Conservation (phyloP, 2,888 invertebrate species). For the Parnassius mnemosyne region DNA sequence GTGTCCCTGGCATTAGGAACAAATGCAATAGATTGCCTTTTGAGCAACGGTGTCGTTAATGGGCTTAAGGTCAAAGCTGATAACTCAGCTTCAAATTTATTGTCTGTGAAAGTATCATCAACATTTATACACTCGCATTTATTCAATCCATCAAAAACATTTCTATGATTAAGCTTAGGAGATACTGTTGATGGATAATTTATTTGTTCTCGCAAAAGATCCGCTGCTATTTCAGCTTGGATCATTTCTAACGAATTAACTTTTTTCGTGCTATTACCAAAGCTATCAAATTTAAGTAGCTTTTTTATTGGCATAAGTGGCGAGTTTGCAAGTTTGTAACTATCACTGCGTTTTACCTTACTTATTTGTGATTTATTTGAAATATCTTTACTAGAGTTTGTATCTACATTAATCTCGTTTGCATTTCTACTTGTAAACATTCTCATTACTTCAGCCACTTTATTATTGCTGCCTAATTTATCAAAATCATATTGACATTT, state of each 20-base stretch:
- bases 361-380: constrained; percentile 50
- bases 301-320: constrained; percentile 84
- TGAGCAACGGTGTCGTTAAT: constrained; percentile 64
- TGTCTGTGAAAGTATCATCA: constrained; percentile 46
- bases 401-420: constrained; percentile 35
- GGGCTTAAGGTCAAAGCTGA: constrained; percentile 70
- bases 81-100: constrained; percentile 65
- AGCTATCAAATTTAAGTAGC: constrained; percentile 75
- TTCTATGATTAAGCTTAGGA: constrained; percentile 72
- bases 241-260: constrained; percentile 78
- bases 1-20: constrained; percentile 64
- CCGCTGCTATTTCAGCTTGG: constrained; percentile 82
- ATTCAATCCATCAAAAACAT: constrained; percentile 51
- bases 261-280: constrained; percentile 67
- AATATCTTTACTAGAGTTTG: constrained; percentile 36
- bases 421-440: constrained; percentile 66
- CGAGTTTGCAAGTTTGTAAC: constrained; percentile 90
- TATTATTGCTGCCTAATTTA: constrained; percentile 64
- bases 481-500: constrained; percentile 53
- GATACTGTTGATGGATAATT: constrained; percentile 85
- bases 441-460: constrained; percentile 71
- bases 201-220: constrained; percentile 84
- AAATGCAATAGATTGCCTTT: constrained; percentile 64
- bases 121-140: constrained; percentile 57
- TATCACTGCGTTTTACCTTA: constrained; percentile 89